Evolutionary conservation across 2,888 invertebrate species (phyloP).

Genomic region (Chrysolina haemoptera): DNA sequence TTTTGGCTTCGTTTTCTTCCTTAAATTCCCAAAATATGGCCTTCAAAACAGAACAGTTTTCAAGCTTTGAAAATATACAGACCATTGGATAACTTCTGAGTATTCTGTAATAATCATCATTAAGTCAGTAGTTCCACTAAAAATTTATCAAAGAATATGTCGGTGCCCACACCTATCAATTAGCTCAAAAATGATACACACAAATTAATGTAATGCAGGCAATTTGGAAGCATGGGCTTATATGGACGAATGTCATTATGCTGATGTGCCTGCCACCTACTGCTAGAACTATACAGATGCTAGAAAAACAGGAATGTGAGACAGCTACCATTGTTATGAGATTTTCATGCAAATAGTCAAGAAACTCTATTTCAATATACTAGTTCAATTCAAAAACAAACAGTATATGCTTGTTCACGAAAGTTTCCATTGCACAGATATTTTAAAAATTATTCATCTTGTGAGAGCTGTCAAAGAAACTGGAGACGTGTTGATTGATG

Average conservation of each 20-base stretch:
- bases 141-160: neutral
- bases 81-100: neutral
- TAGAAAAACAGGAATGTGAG: neutral
- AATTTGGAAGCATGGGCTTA: slow-evolving; percentile 12
- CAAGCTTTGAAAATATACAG: neutral
- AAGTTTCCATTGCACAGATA: too few species aligned
- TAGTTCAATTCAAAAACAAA: too few species aligned
- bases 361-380: too few species aligned
- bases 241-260: slow-evolving; percentile 31
- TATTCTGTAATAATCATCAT: too few species aligned
- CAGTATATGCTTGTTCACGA: too few species aligned
- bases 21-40: too few species aligned
- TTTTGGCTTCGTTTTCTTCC: too few species aligned
- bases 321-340: slow-evolving; percentile 1
- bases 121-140: neutral
- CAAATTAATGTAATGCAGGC: slow-evolving; percentile 19
- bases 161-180: slow-evolving; percentile 12
- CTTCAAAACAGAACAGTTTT: too few species aligned
- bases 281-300: neutral
- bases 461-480: too few species aligned
- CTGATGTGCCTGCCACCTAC: slow-evolving; percentile 28
- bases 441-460: too few species aligned
- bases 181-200: neutral
- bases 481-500: too few species aligned
- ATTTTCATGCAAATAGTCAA: too few species aligned